phyloP scores from a whole-genome alignment of 2,797 vertebrate genomes.

The Lophius americanus region DNA sequence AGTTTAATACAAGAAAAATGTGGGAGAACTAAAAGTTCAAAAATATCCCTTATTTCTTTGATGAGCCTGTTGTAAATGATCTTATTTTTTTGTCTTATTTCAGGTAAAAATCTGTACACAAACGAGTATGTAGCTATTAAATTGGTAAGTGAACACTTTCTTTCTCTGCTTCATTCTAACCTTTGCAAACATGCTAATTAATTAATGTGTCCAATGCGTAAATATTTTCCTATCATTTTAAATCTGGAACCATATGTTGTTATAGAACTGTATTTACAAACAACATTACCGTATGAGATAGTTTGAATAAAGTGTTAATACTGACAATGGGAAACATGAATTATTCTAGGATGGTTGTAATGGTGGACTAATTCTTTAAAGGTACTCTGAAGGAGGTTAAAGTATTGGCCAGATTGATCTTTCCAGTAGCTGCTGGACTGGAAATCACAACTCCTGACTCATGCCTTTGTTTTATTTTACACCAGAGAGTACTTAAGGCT shows the following conservation, averaged over 20 bases:
- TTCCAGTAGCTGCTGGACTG: slow-evolving; percentile 36
- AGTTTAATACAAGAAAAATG: not conserved
- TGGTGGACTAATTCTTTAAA: not conserved
- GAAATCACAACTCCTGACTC: slow-evolving; percentile 52
- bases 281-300: not conserved
- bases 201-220: not conserved
- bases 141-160: slow-evolving; percentile 88
- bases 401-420: slow-evolving; percentile 38
- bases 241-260: not conserved
- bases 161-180: not conserved
- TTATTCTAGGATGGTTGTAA: not conserved
- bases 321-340: not conserved
- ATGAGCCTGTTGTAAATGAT: not conserved
- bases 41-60: not conserved
- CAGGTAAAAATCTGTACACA: slow-evolving; percentile 99
- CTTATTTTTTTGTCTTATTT: slow-evolving; percentile 38
- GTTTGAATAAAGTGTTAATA: not conserved
- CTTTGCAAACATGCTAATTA: not conserved
- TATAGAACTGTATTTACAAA: not conserved
- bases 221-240: not conserved
- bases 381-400: slow-evolving; percentile 1
- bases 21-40: not conserved
- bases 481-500: slow-evolving; percentile 34
- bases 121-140: slow-evolving; percentile 99
- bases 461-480: slow-evolving; percentile 44